Base-by-base conservation (phyloP, 2,113 vertebrate species). In the Panthera tigris region DNA sequence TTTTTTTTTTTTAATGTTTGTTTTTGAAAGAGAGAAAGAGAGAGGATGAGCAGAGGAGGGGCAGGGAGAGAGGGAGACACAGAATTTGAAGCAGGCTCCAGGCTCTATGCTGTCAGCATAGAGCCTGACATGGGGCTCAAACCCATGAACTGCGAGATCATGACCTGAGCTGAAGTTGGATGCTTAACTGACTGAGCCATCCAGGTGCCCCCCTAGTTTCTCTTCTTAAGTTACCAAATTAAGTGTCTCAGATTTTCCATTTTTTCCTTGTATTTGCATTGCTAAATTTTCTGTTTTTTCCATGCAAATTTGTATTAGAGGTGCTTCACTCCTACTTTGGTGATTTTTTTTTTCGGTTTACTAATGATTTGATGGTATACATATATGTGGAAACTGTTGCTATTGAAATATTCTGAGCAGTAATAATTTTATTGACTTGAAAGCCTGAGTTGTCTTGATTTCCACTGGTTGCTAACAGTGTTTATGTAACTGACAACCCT, bases 401-500 rank as follows among this genome's bases (percentile, higher is more conserved):
- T 66, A 14, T 41, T 73, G 85, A 95, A 93, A 81, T 82, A 76
- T 82, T 95, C 39, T 81, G 76, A 96, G 61, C 63, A 66, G 55
- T 87, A 82, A 85, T 96, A 88, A 87, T 97, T 95, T 95, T 97
- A 89, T 91, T 97, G 91, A 95, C 71, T 95, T 93, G 87, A 69
- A 97, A 91, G 41, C 52, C 21, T 55, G 25, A 25, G 50, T 73
- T 93, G 19, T 87, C 94, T 97, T 87, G 71, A 94, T 78, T 93
- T 93, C 73, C 33, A 74, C 78, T 79, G 88, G 48, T 94, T 65
- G 33, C 50, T 90, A 94, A 9, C 29, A 66, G 84, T 91, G 66
- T 97, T 97, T 95, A 91, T 97, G 55, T 92, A 97, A 97, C 80
- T 76, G 91, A 89, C 91, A 97, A 65, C 48, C 39, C 48, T 94